Base-by-base conservation (phyloP, 2,888 invertebrate genomes). In the Stenodera caucasica region DNA sequence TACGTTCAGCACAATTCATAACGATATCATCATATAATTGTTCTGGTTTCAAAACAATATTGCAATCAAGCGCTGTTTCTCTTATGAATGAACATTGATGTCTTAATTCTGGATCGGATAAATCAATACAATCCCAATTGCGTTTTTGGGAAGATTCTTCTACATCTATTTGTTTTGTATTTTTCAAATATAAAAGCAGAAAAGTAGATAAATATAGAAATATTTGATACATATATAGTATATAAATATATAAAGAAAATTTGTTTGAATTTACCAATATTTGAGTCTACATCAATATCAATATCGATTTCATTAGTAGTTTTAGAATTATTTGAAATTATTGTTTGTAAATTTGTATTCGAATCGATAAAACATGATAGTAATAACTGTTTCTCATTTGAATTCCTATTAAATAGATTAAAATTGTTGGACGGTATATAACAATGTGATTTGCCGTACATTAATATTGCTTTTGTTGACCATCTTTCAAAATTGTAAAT, bases 381-480 rank as follows among this genome's bases (percentile, higher is more conserved):
- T 45, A 75, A 60, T n/a, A 72, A 59, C 7, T 61, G 50, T 35
- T 72, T 63, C 51, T 75, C 73, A 18, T 52, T 40, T 9, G 72
- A 71, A 32, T 67, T 56, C 7, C 66, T 68, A 52, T 64, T 66
- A 53, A 73, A 74, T 50, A 76, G 64, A 52, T 63, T 68, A 55
- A 70, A 75, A 57, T 65, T 67, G 2, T 62, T 56, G 57, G 78
- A 74, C 18, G 81, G 80, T 40, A 81, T 81, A 70, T 78, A 83
- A 2, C 80, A 80, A 72, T 83, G 81, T 2, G 80, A 77, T 64
- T 83, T 75, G 57, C 81, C 82, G 77, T 82, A 84, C 67, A 78
- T 74, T 57, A 83, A 70, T 53, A 84, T 80, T 53, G 80, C 74
- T 72, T 81, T 82, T 0, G 80, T 80, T 9, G 77, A 77, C 83